A percentile compares a stretch with the other conserved stretches of the same genome.
These are phyloP conservation scores for Prietella phreatophila DNA, from an alignment of 2,113 vertebrate species.

Conservation along the genomic window DNA sequence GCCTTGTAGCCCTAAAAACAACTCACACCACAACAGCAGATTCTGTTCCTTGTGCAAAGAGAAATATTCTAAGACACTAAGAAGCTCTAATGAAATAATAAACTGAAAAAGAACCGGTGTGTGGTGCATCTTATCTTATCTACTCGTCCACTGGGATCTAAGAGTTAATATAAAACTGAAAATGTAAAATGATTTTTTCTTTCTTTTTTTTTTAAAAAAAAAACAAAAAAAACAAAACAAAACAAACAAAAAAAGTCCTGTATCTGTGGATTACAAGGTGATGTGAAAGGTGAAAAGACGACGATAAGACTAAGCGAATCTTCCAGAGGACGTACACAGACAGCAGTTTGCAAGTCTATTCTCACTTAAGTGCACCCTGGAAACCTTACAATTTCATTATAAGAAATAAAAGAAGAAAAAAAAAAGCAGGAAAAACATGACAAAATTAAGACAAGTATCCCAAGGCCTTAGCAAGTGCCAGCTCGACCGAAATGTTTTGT, in stretches of 20 bases:
- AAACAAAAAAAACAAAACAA: too few species aligned
- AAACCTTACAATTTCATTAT: constrained; percentile 30
- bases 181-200: constrained; percentile 32
- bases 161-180: constrained; percentile 18
- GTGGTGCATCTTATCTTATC: constrained; percentile 26
- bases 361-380: constrained; percentile 27
- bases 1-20: constrained; percentile 8
- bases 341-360: constrained; percentile 43
- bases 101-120: constrained; percentile 12
- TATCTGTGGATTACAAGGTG: background rate
- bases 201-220: too few species aligned
- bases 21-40: constrained; percentile 35
- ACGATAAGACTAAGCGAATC: constrained; percentile 43
- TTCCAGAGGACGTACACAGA: constrained; percentile 44
- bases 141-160: constrained; percentile 34
- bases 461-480: constrained; percentile 28
- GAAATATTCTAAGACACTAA: background rate
- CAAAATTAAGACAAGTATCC: constrained; percentile 51
- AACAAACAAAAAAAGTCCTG: too few species aligned
- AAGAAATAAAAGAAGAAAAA: background rate
- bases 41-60: constrained; percentile 36
- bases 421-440: background rate
- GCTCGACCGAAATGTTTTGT: constrained; percentile 21
- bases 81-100: constrained; percentile 19
- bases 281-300: constrained; percentile 27